These are phyloP conservation scores for Edolisoma coerulescens DNA, from an alignment of 2,113 vertebrate genomes.

Conservation along the genomic window DNA sequence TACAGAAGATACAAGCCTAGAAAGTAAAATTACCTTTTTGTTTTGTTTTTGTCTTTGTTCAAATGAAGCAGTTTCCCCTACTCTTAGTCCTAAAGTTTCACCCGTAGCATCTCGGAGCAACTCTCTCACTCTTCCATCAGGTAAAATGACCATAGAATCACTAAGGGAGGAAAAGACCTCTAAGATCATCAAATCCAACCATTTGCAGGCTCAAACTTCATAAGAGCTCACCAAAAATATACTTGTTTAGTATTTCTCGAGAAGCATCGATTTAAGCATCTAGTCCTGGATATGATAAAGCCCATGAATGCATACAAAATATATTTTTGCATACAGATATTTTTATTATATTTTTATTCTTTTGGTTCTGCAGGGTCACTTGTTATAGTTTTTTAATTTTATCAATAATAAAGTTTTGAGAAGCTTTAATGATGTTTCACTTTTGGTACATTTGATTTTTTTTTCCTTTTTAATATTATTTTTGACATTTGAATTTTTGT, in stretches of 20 bases:
- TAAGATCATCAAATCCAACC: background rate
- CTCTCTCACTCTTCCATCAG: conserved; percentile 70
- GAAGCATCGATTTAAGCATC: background rate
- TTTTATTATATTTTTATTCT: background rate
- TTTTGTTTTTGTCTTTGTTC: background rate
- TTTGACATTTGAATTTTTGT: background rate
- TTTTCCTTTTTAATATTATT: background rate
- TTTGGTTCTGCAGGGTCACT: background rate
- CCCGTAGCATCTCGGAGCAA: conserved; percentile 77
- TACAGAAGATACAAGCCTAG: background rate
- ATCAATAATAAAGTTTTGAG: background rate
- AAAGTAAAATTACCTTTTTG: background rate
- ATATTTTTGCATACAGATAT: background rate
- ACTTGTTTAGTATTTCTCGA: background rate
- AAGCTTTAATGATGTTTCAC: background rate
- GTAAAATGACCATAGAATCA: conserved; percentile 49
- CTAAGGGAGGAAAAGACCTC: background rate
- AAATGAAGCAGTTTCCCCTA: conserved; percentile 75
- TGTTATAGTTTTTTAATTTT: background rate
- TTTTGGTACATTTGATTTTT: background rate
- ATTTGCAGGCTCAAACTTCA: background rate
- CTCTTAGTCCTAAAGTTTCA: conserved; percentile 78
- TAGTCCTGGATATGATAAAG: background rate
- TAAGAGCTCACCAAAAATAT: background rate
- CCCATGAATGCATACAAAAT: background rate